Evolutionary conservation across 2,888 invertebrate species (phyloP), one percentile per base, ranked within the genome.

Genomic region (Toxonevra muliebris): DNA sequence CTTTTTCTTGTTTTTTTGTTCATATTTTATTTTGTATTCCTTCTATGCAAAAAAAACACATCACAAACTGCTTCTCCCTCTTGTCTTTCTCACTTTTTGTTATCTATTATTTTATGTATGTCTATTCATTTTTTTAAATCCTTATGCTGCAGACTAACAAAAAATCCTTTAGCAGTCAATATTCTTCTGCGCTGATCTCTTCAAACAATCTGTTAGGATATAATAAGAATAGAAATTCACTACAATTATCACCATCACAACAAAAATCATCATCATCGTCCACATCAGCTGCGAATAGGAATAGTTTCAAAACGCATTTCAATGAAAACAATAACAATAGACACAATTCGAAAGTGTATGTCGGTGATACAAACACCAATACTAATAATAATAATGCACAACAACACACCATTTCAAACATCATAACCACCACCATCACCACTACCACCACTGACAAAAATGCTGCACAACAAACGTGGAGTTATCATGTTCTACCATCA

Each of bases 401-500:
- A 55, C 69, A 65, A 62, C 69, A 66, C 67, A 71, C 68, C 40
- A 71, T 69, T 65, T 71, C 69, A 60, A 43, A 57, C 63, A 73
- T 65, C 70, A 73, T 57, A 68, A 76, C 72, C 66, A 74, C 75
- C 72, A 72, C 75, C 70, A 77, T 74, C 77, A 77, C 79, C 63
- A 76, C 76, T 70, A 75, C 75, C 62, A 71, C 79, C 74, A 80
- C 78, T 73, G 80, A 84, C 76, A 85, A 84, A 75, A 83, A 79
- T 79, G 80, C 81, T 76, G 83, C 84, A 81, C 84, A 85, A 61
- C 89, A 90, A 80, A 89, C 90, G 70, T 94, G 94, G 93, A 92
- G 93, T 85, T 94, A 92, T 86, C 93, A 94, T 87, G 91, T 93
- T 78, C 89, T 93, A 83, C 93, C 94, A 77, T 92, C 92, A 81